Evolutionary conservation across 2,797 vertebrate genomes (phyloP), one percentile per base, ranked within the genome.

Genomic region (Gastrophryne carolinensis): DNA sequence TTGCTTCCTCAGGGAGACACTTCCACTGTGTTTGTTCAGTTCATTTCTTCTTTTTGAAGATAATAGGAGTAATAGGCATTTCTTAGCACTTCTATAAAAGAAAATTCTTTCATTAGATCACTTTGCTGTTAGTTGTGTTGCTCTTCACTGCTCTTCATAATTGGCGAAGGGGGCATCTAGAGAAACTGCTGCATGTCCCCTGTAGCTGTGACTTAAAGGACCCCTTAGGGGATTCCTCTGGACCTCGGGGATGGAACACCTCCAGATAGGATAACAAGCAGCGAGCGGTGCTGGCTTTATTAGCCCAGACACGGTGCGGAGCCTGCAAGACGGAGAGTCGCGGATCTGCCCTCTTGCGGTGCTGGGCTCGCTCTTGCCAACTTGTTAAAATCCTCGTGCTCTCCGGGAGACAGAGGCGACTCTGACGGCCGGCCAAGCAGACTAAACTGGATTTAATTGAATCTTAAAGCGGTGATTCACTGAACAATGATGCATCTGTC

Each of bases 401-500:
- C 39, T 80, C 69, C 61, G 1, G 78, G 73, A 79, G 75, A 39
- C 80, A 12, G 0, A 53, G 26, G 15, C 72, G 34, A 60, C 79
- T 76, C 78, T 74, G 53, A n/a, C 24, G 58, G 80, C 68, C 63
- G n/a, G 0, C 1, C 0, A 37, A 66, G 81, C 62, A 70, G 84
- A 66, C 54, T 24, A 65, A 82, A 81, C 0, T 44, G 78, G 73
- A 67, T 82, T 85, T 86, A 84, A 81, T 84, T 80, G 86, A 80
- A 82, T 82, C 75, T 84, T 82, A 69, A 61, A 39, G 83, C 17
- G 0, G 34, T 37, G 52, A 83, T 80, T 87, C 79, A 81, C 73
- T 44, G 78, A 84, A 86, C 83, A 88, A 86, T 88, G 85, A 68
- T 73, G 81, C 32, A 80, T 54, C 79, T 84, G 84, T 83, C 84